A percentile compares a stretch with the other conserved stretches of the same genome.
Conservation (phyloP, 2,113 vertebrate genomes). For the Larimichthys crocea region DNA sequence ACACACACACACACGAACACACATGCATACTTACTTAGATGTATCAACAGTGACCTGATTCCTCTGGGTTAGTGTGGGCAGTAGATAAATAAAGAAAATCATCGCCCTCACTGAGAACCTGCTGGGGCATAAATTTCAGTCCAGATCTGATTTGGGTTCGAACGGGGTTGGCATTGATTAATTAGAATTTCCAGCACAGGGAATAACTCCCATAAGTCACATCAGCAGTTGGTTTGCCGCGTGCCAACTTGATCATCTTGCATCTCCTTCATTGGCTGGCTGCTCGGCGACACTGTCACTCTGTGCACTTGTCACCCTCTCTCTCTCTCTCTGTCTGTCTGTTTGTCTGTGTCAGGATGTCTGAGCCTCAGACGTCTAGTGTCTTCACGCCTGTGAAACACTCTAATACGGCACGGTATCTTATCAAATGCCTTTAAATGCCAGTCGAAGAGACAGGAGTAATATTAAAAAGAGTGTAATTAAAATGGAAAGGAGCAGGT, state of each 20-base stretch:
- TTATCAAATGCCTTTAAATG: conserved; percentile 69
- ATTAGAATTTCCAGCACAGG: conserved; percentile 58
- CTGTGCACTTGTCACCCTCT: conserved; percentile 38
- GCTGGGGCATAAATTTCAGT: conserved; percentile 54
- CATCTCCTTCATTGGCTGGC: conserved; percentile 29
- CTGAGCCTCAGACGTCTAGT: conserved; percentile 53
- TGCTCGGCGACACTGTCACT: conserved; percentile 39
- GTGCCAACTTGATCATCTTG: conserved; percentile 50
- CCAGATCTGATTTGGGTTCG: conserved; percentile 67
- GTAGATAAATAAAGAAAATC: conserved; percentile 57
- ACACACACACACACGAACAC: background rate
- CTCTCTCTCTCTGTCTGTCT: conserved; percentile 8
- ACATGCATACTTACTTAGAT: conserved; percentile 27
- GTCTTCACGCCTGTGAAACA: conserved; percentile 59
- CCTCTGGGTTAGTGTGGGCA: conserved; percentile 21
- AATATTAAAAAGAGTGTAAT: conserved; percentile 68
- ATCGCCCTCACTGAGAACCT: conserved; percentile 36
- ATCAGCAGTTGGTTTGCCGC: conserved; percentile 44
- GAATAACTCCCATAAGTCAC: conserved; percentile 67
- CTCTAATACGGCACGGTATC: conserved; percentile 35
- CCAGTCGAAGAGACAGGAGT: conserved; percentile 54
- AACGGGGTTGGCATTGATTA: conserved; percentile 70
- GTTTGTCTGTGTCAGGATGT: conserved; percentile 37
- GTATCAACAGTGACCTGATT: conserved; percentile 58
- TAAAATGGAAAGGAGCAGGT: conserved; percentile 73